Conservation (phyloP, 1,140 invertebrate species). For the Drosophila parabipectinata region DNA sequence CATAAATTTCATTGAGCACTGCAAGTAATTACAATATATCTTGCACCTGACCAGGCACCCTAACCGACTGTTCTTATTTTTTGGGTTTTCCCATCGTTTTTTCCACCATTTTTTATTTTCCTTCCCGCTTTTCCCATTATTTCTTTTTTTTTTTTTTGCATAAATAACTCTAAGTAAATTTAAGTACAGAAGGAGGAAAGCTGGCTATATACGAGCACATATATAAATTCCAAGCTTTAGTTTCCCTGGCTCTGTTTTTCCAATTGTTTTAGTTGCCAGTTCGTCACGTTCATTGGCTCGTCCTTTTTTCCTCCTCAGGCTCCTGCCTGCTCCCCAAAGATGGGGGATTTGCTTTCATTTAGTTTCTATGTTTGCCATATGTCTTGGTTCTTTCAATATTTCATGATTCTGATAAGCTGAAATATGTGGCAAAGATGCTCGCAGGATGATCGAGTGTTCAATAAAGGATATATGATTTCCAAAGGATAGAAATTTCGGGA, state of each 20-base stretch:
- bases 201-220: conserved; percentile 57
- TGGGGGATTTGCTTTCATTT: conserved; percentile 42
- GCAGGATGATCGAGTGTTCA: conserved; percentile 42
- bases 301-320: conserved; percentile 10
- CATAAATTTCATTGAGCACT: conserved; percentile 72
- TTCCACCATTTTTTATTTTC: conserved; percentile 12
- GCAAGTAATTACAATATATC: conserved; percentile 80
- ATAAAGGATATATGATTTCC: conserved; percentile 10
- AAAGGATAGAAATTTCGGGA: neutral
- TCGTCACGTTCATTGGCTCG: conserved; percentile 77
- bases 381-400: conserved; percentile 53
- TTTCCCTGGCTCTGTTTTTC: conserved; percentile 26
- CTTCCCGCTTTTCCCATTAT: neutral
- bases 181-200: conserved; percentile 43
- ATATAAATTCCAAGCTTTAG: conserved; percentile 68
- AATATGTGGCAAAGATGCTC: conserved; percentile 50
- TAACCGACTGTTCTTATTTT: neutral
- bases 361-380: conserved; percentile 34
- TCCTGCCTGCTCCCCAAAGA: neutral
- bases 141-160: conserved; percentile 45
- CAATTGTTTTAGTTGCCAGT: conserved; percentile 57
- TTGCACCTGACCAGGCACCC: conserved; percentile 39
- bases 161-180: conserved; percentile 83
- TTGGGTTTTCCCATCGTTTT: conserved; percentile 3
- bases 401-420: conserved; percentile 63